Evolutionary conservation across 2,113 vertebrate genomes (phyloP), one percentile per base, ranked within the genome.

Genomic region (Larimichthys polyactis): DNA sequence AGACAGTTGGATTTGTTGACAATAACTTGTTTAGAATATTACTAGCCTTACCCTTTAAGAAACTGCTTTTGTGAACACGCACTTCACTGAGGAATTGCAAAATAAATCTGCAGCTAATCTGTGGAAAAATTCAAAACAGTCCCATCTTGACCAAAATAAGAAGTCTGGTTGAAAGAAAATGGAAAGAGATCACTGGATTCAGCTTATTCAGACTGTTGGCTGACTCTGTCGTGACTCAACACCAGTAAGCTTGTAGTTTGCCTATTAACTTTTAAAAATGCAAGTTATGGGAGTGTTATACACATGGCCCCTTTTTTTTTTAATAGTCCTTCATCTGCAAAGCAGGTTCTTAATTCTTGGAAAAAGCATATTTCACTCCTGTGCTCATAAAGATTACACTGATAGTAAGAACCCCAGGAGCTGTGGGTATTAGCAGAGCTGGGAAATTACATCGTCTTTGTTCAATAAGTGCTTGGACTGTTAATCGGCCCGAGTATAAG

Each of bases 401-500:
- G 75, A 54, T 83, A 86, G 88, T 81, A 83, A 71, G 84, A 89
- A 88, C 80, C 80, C 78, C 83, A 90, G 85, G 64, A 87, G 88
- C 84, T 67, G 85, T 70, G 81, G 89, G 92, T 87, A 91, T 93
- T 93, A 93, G 87, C 66, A 72, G 82, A 82, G 83, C 85, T 72
- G 70, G 74, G 71, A 93, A 91, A 93, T 91, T 86, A 86, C 87
- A 90, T 87, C 84, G 79, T 84, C 90, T 88, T 79, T 84, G 72
- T 89, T 87, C 86, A 89, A 83, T 93, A 91, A 93, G 87, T 88
- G 85, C 84, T 79, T 68, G 82, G 86, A 90, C 90, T 88, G 77
- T 82, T 94, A 94, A 95, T 93, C 95, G 76, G 82, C 83, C 90
- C 74, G 58, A 89, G 84, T 78, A 81, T 88, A 82, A 92, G 88